phyloP scores from a whole-genome alignment of 2,888 invertebrate species.

The Tyria jacobaeae region DNA sequence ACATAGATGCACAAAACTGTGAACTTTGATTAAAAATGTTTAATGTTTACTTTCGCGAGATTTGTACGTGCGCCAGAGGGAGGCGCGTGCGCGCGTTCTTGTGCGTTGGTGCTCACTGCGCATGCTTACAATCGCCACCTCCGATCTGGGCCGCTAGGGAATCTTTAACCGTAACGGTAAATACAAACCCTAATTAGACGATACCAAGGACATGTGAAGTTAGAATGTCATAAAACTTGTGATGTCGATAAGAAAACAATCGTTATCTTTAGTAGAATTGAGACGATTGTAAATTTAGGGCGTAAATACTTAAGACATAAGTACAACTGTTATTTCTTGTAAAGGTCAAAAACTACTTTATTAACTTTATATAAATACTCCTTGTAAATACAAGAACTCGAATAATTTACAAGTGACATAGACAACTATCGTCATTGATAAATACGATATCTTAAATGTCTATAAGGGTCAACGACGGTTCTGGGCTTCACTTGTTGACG shows the following conservation, averaged over 20 bases:
- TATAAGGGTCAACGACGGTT: too few species aligned
- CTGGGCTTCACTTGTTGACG: too few species aligned
- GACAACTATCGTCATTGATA: too few species aligned
- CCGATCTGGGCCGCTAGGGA: slow-evolving; percentile 50
- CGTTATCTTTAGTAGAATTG: not conserved
- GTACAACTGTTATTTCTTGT: not conserved
- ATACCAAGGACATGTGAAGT: slow-evolving; percentile 35
- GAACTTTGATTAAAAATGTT: slow-evolving; percentile 30
- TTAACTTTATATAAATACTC: too few species aligned
- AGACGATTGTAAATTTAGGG: too few species aligned
- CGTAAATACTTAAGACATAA: not conserved
- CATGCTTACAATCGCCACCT: slow-evolving; percentile 28
- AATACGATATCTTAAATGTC: too few species aligned
- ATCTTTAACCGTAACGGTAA: slow-evolving; percentile 54
- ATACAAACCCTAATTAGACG: slow-evolving; percentile 49
- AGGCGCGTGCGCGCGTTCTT: slow-evolving; percentile 43
- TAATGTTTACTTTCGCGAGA: slow-evolving; percentile 22
- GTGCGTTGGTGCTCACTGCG: slow-evolving; percentile 46
- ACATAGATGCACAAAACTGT: slow-evolving; percentile 27
- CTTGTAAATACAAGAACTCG: too few species aligned
- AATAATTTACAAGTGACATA: too few species aligned
- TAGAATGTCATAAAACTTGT: slow-evolving; percentile 10
- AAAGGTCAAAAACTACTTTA: not conserved
- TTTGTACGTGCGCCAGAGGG: slow-evolving; percentile 9
- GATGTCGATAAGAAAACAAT: not conserved